Conservation (phyloP, 2,113 vertebrate genomes). For the Notechis scutatus region DNA sequence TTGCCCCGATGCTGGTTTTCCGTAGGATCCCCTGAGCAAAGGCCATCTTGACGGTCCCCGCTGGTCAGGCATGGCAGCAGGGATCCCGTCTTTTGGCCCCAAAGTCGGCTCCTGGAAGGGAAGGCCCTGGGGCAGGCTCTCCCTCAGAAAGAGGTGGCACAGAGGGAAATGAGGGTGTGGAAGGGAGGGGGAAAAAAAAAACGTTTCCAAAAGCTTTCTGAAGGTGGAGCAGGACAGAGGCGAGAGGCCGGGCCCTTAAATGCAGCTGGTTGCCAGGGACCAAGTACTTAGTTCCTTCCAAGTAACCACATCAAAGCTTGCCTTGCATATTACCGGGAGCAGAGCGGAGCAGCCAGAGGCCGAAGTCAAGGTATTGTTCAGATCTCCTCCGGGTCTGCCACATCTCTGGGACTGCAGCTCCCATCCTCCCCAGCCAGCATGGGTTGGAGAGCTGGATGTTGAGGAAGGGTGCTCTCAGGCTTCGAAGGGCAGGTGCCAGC, state of each 20-base stretch:
- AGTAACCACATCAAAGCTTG: neutral
- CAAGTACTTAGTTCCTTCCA: neutral
- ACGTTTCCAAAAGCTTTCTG: neutral
- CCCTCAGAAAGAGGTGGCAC: neutral
- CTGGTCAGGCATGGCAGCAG: accelerated
- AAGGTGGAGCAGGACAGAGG: neutral
- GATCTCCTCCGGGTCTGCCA: accelerated
- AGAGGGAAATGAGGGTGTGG: neutral
- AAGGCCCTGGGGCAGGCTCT: neutral
- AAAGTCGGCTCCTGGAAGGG: neutral
- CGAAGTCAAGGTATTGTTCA: neutral
- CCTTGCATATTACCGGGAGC: neutral
- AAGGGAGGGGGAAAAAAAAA: too few relatives aligned
- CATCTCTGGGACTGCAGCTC: neutral
- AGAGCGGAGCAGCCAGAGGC: neutral
- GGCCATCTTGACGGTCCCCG: neutral
- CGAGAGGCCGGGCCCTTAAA: neutral
- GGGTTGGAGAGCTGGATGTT: neutral
- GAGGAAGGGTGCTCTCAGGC: neutral
- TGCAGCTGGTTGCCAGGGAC: neutral
- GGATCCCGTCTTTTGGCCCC: neutral
- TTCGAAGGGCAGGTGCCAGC: neutral
- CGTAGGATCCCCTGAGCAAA: neutral
- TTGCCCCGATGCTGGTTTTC: neutral
- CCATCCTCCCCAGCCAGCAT: neutral